Evolutionary conservation across 2,888 invertebrate genomes (phyloP), one percentile per base, ranked within the genome.

Genomic region (Cephus nigrinus): DNA sequence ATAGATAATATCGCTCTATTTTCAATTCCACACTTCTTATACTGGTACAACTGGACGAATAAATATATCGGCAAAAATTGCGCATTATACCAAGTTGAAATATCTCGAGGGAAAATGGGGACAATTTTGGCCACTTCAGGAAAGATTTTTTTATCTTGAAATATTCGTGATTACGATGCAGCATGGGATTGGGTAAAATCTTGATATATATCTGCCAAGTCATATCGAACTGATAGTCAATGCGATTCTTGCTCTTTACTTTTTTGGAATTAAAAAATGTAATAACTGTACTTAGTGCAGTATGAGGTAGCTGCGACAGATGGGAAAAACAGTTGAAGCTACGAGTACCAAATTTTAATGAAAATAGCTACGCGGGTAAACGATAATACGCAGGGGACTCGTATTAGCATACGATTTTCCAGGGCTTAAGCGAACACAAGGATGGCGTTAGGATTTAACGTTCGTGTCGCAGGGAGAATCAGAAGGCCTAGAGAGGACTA

Each of bases 321-420:
- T 55, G 55, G 23, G 9, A 55, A 55, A 55, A 15, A 23, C 55
- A 55, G 55, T 55, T 55, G 23, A 15, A 55, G 9, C 23, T 9
- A 55, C 55, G 55, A 55, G 55, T 55, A 55, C 23, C 12, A 4
- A 33, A 33, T 76, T 75, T 79, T 79, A 79, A 79, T 77, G 77
- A 79, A 73, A 78, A 80, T 72, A 69, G 73, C 31, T 68, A 69
- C 71, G 30, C 72, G n/a, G 74, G 69, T 75, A 77, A 72, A 69
- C 75, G 76, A 74, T 35, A 68, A 34, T 30, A 55, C 15, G 73
- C 9, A 34, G 75, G 75, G 68, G 35, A 73, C 34, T 33, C 34
- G 69, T 77, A 80, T 82, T 82, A 82, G 79, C 82, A 80, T 82
- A 82, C 78, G 82, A 78, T 80, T 82, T 82, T 79, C 78, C 55